Evolutionary conservation across 2,797 vertebrate genomes (phyloP).

Genomic region (Trichosurus vulpecula): DNA sequence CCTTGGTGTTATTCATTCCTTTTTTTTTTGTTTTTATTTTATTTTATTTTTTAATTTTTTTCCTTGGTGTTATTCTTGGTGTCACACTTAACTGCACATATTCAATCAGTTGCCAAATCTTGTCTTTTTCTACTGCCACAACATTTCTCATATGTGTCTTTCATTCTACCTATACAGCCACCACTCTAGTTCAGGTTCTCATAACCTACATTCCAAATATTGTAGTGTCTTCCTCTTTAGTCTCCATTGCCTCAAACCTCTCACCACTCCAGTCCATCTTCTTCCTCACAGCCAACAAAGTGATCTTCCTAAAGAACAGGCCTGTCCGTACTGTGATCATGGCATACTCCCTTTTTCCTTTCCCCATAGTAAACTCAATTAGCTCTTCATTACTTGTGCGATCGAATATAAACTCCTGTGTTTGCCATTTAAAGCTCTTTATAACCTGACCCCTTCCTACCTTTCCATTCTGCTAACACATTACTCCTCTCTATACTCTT

Average conservation of each 20-base stretch:
- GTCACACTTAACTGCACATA: neutral
- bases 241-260: neutral
- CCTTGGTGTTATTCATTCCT: neutral
- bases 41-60: too few species aligned
- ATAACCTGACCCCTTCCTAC: neutral
- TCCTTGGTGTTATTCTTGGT: neutral
- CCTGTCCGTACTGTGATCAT: neutral
- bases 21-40: too few species aligned
- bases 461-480: neutral
- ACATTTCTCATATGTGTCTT: neutral
- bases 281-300: neutral
- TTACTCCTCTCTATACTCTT: neutral
- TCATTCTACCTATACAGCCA: neutral
- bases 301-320: neutral
- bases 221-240: neutral
- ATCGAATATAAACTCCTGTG: neutral
- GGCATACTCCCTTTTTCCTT: neutral
- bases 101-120: neutral
- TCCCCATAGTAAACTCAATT: neutral
- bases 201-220: neutral
- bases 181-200: neutral
- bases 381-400: neutral
- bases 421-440: neutral
- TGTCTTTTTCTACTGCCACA: neutral
- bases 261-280: neutral